Evolutionary conservation across 2,797 vertebrate species (phyloP), one percentile per base, ranked within the genome.

Genomic region (Gymnopithys bicolor): DNA sequence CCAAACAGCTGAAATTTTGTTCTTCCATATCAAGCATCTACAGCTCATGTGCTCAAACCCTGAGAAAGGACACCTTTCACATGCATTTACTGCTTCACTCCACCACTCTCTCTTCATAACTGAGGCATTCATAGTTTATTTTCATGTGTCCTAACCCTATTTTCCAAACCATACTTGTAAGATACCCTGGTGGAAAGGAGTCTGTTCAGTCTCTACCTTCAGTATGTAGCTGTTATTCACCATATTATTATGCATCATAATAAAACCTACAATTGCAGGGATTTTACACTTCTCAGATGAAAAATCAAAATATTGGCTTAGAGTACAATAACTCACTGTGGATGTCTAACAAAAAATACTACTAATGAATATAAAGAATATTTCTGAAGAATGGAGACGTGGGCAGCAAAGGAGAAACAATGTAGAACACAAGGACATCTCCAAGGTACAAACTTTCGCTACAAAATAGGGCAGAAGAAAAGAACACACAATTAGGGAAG

Each of bases 1-100:
- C 4, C 6, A 33, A 87, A 85, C 0, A 46, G 45, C 8, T 39
- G 19, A 58, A 79, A 25, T 32, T 12, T 10, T 74, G 5, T 11
- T 63, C 7, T 60, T 63, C 33, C 30, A 5, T 41, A 67, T 0
- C 0, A 1, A 49, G 25, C 16, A 84, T 4, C 37, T 71, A 0
- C 3, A 39, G 3, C 25, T 70, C 4, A 2, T 55, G 21, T n/a
- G 25, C 13, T 79, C 1, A 5, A 79, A 89, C 58, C 12, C 11
- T 19, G 2, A 76, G n/a, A 49, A 37, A 51, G 70, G 4, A 24
- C 28, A 9, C 7, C 51, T 7, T 63, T 55, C n/a, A 19, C 27
- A 28, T 1, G 2, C 5, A 11, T 58, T 82, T 19, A n/a, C 8
- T 13, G 10, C 5, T 53, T 74, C 78, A 33, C 19, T 76, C 23